Base-by-base conservation (phyloP, 2,888 invertebrate species). In the Xanthia togata region DNA sequence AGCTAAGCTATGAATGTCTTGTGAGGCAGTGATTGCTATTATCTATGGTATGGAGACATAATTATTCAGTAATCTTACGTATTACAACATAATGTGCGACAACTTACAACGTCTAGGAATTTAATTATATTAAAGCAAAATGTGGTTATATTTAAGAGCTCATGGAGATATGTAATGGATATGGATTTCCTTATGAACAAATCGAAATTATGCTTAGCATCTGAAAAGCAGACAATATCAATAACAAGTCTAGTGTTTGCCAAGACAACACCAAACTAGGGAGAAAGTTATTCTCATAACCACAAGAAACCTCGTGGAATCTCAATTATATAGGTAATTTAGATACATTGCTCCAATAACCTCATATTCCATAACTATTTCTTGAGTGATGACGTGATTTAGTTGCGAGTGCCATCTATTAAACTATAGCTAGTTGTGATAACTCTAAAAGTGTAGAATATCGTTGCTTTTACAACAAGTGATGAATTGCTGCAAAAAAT, bases 11-110 rank as follows among this genome's bases (percentile, higher is more conserved):
- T 95, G 96, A 96, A 96, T 96, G 96, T 96, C 92, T 94, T 93
- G 96, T 95, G 96, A 96, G 96, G 96, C 96, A 96, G 96, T 96
- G 96, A 96, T 95, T 95, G 96, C 96, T 94, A 93, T 93, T 88
- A 89, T 93, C 93, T 94, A 94, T 94, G 89, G 88, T 90, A 93
- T 90, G 90, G 90, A 90, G 87, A 91, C 89, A 87, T 89, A 87
- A 70, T n/a, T 89, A 83, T 82, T 81, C 79, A 79, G 71, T 84
- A 84, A 70, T 85, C 81, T 89, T 89, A 89, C 76, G 82, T 84
- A 84, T 81, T 84, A 87, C 79, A 89, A 86, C 78, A 86, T 78
- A 79, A 81, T 84, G 91, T 92, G 91, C 92, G 88, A 85, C 69
- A 79, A 86, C 84, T 87, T 84, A 88, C 78, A 82, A 83, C 74